Evolutionary conservation across 2,113 vertebrate genomes (phyloP), one percentile per base, ranked within the genome.

Genomic region (Dromaius novaehollandiae): DNA sequence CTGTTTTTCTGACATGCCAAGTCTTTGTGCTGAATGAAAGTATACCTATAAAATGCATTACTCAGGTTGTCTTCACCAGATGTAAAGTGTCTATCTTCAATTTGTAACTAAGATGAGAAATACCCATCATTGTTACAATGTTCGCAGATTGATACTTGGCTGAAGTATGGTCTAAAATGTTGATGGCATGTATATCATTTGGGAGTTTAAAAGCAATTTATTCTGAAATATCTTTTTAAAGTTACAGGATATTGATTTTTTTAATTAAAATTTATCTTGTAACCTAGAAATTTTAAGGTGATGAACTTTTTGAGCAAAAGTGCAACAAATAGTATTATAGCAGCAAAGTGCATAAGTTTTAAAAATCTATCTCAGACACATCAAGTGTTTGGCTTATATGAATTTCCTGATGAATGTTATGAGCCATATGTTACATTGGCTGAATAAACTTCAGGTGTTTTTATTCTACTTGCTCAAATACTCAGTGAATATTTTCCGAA

Each of bases 211-310:
- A 91, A 68, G 2, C 2, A 70, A 40, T 79, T 85, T 86, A 32
- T 74, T 69, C 13, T 55, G 4, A 78, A 36, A 40, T 5, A 22
- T 60, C 6, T 2, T 70, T 86, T 73, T 42, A 88, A 38, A 44
- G 2, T 78, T 63, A 30, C 11, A 40, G 40, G 28, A 40, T 69
- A 70, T 2, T 24, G 25, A 4, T 0, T 7, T 2, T 60, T 86
- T 73, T 70, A 50, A 56, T 68, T 28, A 51, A 40, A 87, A 76
- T 24, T 61, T 4, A 48, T 87, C 74, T 48, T 58, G 16, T 40
- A 21, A 48, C 7, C 9, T 24, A 50, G 9, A 50, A 75, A 56
- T 86, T 73, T 73, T 86, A 53, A 65, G 25, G 3, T 58, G 7
- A 46, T 4, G 24, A 55, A 2, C 42, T 20, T 8, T 6, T 25